These are phyloP conservation scores for Squalus acanthias DNA, from an alignment of 2,797 vertebrate species.

Conservation along the genomic window DNA sequence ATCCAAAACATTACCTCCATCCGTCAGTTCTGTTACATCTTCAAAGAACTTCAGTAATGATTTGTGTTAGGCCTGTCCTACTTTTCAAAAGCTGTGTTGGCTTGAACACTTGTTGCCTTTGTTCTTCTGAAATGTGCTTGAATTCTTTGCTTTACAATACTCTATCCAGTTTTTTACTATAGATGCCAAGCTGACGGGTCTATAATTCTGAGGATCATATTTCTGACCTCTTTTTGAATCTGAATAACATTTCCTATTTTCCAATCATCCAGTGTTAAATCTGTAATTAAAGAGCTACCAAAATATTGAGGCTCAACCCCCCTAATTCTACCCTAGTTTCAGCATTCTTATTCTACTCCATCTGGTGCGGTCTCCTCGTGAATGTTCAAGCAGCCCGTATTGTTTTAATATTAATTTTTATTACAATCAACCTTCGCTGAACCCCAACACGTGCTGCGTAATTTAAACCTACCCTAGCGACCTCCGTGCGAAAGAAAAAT, in stretches of 20 bases:
- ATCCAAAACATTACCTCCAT: neutral
- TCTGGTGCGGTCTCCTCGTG: neutral
- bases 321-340: neutral
- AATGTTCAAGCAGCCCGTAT: neutral
- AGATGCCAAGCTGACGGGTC: neutral
- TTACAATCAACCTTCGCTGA: neutral
- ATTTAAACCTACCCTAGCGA: neutral
- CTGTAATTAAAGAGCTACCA: neutral
- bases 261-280: neutral
- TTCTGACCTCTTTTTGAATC: neutral
- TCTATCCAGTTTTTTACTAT: neutral
- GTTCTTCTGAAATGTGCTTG: neutral
- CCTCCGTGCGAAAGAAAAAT: too few species aligned
- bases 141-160: neutral
- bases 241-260: neutral
- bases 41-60: neutral
- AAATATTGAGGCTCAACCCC: neutral
- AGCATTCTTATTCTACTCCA: neutral
- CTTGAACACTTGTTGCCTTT: neutral
- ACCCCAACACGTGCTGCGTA: neutral
- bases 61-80: neutral
- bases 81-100: neutral
- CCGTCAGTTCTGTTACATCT: neutral
- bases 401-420: conserved; percentile 8
- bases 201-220: neutral